Conservation (phyloP, 2,888 invertebrate species). For the Hyposoter didymator region DNA sequence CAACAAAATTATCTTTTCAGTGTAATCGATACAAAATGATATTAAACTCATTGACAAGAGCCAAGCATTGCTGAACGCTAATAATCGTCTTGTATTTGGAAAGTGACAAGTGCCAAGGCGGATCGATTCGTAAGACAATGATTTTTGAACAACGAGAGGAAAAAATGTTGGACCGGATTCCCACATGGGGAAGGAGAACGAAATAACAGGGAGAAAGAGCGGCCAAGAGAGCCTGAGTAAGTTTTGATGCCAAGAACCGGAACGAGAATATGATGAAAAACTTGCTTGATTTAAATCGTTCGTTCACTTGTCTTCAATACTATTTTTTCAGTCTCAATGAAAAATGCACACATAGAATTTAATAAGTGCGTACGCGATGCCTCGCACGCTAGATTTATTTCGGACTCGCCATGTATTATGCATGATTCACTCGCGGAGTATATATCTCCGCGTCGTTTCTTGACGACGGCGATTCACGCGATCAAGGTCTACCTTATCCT, state of each 20-base stretch:
- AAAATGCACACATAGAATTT: no score
- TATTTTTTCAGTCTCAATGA: no score
- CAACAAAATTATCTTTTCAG: no score
- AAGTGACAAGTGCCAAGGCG: not conserved
- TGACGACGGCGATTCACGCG: constrained; percentile 76
- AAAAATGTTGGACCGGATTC: not conserved
- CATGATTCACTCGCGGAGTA: constrained; percentile 54
- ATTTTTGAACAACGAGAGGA: no score
- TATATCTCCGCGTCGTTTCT: constrained; percentile 25
- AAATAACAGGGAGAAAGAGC: not conserved
- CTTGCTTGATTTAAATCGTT: no score
- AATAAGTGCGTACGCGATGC: not conserved
- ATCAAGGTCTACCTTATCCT: constrained; percentile 83
- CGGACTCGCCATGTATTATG: constrained; percentile 33
- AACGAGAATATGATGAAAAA: no score
- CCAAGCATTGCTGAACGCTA: no score
- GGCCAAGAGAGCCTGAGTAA: not conserved
- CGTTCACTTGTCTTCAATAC: no score
- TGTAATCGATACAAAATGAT: not conserved
- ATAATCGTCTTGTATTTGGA: not conserved
- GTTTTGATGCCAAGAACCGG: not conserved
- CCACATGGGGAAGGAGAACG: not conserved
- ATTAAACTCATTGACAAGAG: not conserved
- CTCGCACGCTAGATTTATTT: constrained; percentile 29
- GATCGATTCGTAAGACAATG: not conserved